A percentile compares a stretch with the other conserved stretches of the same genome.
These are phyloP conservation scores for Athalia rosae DNA, from an alignment of 2,888 invertebrate species.

Conservation along the genomic window DNA sequence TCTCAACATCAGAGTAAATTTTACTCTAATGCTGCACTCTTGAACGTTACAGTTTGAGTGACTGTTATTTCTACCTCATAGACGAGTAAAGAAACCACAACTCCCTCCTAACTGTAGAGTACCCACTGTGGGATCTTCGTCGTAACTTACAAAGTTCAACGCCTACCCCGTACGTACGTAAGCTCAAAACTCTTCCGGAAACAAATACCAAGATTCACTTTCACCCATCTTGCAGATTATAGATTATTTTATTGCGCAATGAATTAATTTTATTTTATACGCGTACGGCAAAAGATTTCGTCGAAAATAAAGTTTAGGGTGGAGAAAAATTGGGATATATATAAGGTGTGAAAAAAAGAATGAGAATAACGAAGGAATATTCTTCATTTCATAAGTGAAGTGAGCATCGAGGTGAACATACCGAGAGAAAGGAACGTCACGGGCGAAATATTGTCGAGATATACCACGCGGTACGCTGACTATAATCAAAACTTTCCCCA, in stretches of 20 bases:
- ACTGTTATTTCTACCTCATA: conserved; percentile 31
- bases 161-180: not conserved
- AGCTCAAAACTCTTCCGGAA: not conserved
- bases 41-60: conserved; percentile 27
- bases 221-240: not conserved
- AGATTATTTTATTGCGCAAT: too few species aligned
- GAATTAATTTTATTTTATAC: too few species aligned
- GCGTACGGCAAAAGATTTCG: too few species aligned
- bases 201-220: conserved; percentile 10
- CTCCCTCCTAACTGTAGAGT: not conserved
- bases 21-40: conserved; percentile 15
- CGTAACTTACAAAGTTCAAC: not conserved
- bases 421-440: not conserved
- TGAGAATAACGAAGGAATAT: too few species aligned
- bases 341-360: too few species aligned
- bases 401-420: not conserved
- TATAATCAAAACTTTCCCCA: not conserved
- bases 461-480: not conserved
- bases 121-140: not conserved
- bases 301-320: too few species aligned
- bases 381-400: too few species aligned
- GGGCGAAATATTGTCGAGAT: not conserved
- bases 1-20: not conserved
- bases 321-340: too few species aligned
- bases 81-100: not conserved